Conservation (phyloP, 2,888 invertebrate species). For the Caenorhabditis panamensis region DNA sequence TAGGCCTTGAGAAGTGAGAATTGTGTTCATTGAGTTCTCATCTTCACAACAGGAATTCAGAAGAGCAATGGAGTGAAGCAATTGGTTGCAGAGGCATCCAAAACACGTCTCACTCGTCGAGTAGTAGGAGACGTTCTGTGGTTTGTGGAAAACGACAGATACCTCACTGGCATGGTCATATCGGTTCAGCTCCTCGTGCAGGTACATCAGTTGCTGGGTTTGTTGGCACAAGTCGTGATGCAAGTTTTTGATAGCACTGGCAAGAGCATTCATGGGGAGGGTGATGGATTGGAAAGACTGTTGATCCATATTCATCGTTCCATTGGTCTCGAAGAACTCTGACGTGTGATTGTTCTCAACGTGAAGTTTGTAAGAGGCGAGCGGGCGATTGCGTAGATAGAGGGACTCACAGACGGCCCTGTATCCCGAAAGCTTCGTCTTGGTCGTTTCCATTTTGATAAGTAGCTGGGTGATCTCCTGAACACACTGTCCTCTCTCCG, state of each 20-base stretch:
- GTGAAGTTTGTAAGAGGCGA: slow-evolving; percentile 53
- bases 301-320: slow-evolving; percentile 8
- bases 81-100: slow-evolving; percentile 88
- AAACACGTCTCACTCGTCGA: slow-evolving; percentile 82
- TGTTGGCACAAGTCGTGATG: slow-evolving; percentile 59
- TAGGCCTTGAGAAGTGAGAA: slow-evolving; percentile 10
- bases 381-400: slow-evolving; percentile 82
- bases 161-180: slow-evolving; percentile 57
- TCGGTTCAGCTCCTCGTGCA: slow-evolving; percentile 63
- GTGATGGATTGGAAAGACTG: slow-evolving; percentile 26
- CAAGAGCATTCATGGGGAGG: slow-evolving; percentile 21
- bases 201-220: slow-evolving; percentile 64
- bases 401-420: slow-evolving; percentile 89
- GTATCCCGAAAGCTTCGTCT: slow-evolving; percentile 91
- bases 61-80: slow-evolving; percentile 93
- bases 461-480: slow-evolving; percentile 90
- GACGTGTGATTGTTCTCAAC: slow-evolving; percentile 59
- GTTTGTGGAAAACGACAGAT: slow-evolving; percentile 35
- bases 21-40: slow-evolving; percentile 15
- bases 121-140: slow-evolving; percentile 51
- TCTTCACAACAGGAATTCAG: slow-evolving; percentile 84
- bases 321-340: slow-evolving; percentile 52
- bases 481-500: slow-evolving; percentile 86
- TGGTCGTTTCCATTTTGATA: slow-evolving; percentile 95
- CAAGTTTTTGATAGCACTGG: slow-evolving; percentile 68